Evolutionary conservation across 2,113 vertebrate species (phyloP).

Genomic region (Leptocoma aspasia): DNA sequence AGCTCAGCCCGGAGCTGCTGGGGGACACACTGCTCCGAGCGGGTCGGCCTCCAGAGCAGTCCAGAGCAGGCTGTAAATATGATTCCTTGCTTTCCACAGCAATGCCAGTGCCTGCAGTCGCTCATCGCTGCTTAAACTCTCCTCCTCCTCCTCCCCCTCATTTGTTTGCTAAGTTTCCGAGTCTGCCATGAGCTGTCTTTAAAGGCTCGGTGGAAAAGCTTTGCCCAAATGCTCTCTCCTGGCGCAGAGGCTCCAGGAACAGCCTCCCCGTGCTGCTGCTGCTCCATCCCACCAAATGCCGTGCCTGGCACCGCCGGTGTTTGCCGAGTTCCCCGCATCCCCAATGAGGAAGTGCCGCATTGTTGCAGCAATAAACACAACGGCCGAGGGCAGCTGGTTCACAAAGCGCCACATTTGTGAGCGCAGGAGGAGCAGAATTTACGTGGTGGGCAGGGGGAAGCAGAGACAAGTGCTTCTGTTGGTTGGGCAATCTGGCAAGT

Average conservation of each 20-base stretch:
- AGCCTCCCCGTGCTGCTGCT: accelerated
- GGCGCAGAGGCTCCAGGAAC: neutral
- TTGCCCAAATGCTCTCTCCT: neutral
- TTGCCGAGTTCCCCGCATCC: neutral
- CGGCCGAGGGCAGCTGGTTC: neutral
- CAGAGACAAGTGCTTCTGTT: neutral
- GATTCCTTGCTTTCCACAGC: neutral
- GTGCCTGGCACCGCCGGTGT: neutral
- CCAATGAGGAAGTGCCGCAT: neutral
- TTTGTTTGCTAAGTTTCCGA: neutral
- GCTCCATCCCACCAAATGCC: accelerated
- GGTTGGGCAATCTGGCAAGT: neutral
- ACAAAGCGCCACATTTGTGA: neutral
- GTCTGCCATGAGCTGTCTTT: neutral
- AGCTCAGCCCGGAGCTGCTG: neutral
- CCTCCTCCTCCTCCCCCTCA: neutral
- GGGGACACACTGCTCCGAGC: neutral
- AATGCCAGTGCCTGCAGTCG: neutral
- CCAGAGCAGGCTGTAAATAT: neutral
- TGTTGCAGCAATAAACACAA: neutral
- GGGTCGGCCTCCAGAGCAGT: neutral
- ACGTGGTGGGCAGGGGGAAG: neutral
- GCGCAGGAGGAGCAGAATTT: neutral
- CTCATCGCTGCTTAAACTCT: neutral
- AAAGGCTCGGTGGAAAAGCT: neutral